These are phyloP conservation scores for Allobates femoralis DNA, from an alignment of 2,797 vertebrate genomes.

Conservation along the genomic window DNA sequence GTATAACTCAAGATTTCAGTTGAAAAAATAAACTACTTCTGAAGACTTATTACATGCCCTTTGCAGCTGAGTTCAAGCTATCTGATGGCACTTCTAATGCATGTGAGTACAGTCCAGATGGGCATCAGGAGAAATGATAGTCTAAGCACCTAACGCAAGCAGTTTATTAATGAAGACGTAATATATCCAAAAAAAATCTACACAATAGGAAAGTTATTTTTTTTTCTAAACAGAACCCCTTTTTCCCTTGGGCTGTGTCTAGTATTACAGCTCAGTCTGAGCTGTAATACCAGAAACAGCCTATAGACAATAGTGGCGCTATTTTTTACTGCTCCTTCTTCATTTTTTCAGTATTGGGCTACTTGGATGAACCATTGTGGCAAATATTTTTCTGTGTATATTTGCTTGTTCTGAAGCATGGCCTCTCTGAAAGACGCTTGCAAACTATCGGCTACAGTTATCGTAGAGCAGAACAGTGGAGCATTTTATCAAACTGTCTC, in stretches of 20 bases:
- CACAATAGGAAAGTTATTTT: too few species aligned
- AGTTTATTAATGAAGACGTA: too few species aligned
- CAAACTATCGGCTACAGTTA: conserved; percentile 71
- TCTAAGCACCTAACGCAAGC: too few species aligned
- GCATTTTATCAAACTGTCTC: conserved; percentile 72
- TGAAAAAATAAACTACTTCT: too few species aligned
- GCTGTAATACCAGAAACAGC: neutral
- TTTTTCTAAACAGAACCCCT: neutral
- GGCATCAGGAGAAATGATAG: too few species aligned
- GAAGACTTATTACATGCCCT: too few species aligned
- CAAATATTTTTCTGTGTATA: neutral
- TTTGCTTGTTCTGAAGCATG: conserved; percentile 59
- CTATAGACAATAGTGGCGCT: neutral
- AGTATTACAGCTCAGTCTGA: neutral
- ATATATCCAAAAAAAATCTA: too few species aligned
- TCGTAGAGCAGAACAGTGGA: conserved; percentile 70
- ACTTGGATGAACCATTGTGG: neutral
- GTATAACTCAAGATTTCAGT: too few species aligned
- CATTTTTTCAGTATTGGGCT: conserved; percentile 3
- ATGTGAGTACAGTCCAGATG: too few species aligned
- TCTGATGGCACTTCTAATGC: too few species aligned
- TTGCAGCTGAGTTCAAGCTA: too few species aligned
- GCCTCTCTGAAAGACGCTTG: conserved; percentile 44
- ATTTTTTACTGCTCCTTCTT: neutral
- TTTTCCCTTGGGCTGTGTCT: neutral